These are phyloP conservation scores for Anabacerthia variegaticeps DNA, from an alignment of 2,797 vertebrate genomes.

Conservation along the genomic window DNA sequence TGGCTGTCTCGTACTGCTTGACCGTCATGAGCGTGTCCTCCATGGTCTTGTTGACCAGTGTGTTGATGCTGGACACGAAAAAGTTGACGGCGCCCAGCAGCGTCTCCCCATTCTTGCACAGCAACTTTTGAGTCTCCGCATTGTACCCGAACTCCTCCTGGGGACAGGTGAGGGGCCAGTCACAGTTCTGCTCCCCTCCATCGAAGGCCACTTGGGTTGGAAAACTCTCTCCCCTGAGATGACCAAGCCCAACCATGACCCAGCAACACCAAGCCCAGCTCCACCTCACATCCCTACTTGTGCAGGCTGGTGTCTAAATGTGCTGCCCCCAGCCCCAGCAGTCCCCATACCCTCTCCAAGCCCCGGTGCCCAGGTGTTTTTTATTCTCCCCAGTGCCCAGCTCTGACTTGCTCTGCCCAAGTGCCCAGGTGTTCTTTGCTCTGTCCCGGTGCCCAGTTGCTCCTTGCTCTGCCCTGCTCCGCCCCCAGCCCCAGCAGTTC, in stretches of 20 bases:
- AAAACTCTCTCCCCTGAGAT: not conserved
- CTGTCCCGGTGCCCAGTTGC: no score
- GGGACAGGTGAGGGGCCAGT: not conserved
- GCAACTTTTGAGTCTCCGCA: slow-evolving; percentile 93
- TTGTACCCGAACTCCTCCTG: slow-evolving; percentile 99
- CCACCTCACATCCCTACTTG: accelerated
- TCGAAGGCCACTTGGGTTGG: no score
- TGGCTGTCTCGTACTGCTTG: slow-evolving; percentile 92
- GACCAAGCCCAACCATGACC: no score
- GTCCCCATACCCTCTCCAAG: not conserved
- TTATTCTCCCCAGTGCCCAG: not conserved
- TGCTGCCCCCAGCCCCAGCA: no score
- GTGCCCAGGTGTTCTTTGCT: no score
- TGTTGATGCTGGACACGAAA: slow-evolving; percentile 95
- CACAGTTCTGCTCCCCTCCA: not conserved
- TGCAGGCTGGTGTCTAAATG: no score
- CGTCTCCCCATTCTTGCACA: slow-evolving; percentile 95
- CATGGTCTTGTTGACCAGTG: slow-evolving; percentile 97
- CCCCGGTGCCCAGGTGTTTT: not conserved
- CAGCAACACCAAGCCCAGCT: not conserved
- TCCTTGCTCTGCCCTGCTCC: no score
- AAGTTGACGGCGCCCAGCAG: slow-evolving; percentile 93
- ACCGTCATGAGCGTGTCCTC: slow-evolving; percentile 96
- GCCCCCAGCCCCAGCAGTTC: not conserved
- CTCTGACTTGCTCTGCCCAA: not conserved